phyloP scores from a whole-genome alignment of 2,888 invertebrate species.

The Drosophila austrosaltans region DNA sequence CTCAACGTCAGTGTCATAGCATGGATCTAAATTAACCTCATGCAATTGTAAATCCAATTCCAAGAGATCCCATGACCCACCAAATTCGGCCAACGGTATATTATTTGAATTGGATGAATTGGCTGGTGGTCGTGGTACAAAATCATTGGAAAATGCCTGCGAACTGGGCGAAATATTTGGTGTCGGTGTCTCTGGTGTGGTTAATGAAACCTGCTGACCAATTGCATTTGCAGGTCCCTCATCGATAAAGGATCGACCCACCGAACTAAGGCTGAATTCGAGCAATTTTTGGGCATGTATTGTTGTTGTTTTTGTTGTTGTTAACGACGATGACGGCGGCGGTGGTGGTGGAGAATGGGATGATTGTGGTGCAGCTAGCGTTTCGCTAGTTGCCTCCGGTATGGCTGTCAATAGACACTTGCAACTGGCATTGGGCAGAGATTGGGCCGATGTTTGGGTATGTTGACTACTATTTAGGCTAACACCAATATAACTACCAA shows the following conservation, averaged over 20 bases:
- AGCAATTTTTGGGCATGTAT: slow-evolving; percentile 68
- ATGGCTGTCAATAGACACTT: slow-evolving; percentile 82
- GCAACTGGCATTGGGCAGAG: slow-evolving; percentile 70
- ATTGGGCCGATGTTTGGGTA: slow-evolving; percentile 56
- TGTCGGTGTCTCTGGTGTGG: slow-evolving; percentile 88
- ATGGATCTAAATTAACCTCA: slow-evolving; percentile 86
- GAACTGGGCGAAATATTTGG: slow-evolving; percentile 86
- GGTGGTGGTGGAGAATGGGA: not conserved
- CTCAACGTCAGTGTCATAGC: slow-evolving; percentile 87
- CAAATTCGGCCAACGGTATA: slow-evolving; percentile 82
- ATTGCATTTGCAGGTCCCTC: slow-evolving; percentile 68
- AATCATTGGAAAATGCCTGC: slow-evolving; percentile 86
- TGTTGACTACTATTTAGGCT: slow-evolving; percentile 73
- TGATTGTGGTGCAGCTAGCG: slow-evolving; percentile 11
- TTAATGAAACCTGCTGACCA: slow-evolving; percentile 73
- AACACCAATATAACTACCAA: slow-evolving; percentile 37
- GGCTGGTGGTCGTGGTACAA: slow-evolving; percentile 81
- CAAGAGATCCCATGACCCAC: slow-evolving; percentile 87
- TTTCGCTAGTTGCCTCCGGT: slow-evolving; percentile 78
- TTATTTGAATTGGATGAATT: slow-evolving; percentile 22
- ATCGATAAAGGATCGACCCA: slow-evolving; percentile 83
- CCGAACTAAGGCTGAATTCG: slow-evolving; percentile 83
- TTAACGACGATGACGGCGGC: not conserved
- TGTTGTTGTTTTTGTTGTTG: slow-evolving; percentile 4
- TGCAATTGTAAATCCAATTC: slow-evolving; percentile 87